These are phyloP conservation scores for Conopomorpha cramerella DNA, from an alignment of 1,140 invertebrate genomes.

Conservation along the genomic window DNA sequence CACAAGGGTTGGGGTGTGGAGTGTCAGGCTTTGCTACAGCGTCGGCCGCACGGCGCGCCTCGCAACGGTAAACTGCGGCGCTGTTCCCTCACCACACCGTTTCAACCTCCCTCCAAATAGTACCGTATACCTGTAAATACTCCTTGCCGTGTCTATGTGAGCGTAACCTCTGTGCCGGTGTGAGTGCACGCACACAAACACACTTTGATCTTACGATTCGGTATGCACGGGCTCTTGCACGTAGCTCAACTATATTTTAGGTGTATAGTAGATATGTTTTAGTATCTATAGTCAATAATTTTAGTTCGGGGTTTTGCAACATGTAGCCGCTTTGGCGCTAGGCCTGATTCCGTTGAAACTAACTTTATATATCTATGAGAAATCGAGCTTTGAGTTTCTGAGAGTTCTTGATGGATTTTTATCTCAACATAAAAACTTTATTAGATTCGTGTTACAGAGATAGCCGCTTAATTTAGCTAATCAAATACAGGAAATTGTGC, in stretches of 20 bases:
- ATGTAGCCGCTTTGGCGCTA: constrained; percentile 32
- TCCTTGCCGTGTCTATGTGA: constrained; percentile 47
- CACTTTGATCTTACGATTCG: constrained; percentile 58
- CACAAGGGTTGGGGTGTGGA: constrained; percentile 25
- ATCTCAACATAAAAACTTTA: too few species aligned
- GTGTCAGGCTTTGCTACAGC: constrained; percentile 36
- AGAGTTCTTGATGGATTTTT: too few species aligned
- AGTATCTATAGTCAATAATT: constrained; percentile 56
- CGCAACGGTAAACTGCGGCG: constrained; percentile 58
- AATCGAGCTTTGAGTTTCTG: too few species aligned
- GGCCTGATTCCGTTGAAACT: constrained; percentile 18
- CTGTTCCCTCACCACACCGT: constrained; percentile 41
- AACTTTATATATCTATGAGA: not conserved
- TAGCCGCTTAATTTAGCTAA: too few species aligned
- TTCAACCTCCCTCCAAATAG: constrained; percentile 56
- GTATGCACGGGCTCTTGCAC: constrained; percentile 52
- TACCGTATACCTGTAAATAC: too few species aligned
- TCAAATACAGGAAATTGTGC: too few species aligned
- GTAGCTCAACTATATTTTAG: constrained; percentile 50
- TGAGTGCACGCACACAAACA: constrained; percentile 24
- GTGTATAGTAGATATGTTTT: constrained; percentile 23
- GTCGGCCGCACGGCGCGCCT: constrained; percentile 56
- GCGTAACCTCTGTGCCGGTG: constrained; percentile 30
- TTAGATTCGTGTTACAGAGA: too few species aligned
- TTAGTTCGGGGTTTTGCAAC: constrained; percentile 50